A percentile compares a stretch with the other conserved stretches of the same genome.
Evolutionary conservation across 2,888 invertebrate genomes (phyloP).

Genomic region (Drosophila testacea): DNA sequence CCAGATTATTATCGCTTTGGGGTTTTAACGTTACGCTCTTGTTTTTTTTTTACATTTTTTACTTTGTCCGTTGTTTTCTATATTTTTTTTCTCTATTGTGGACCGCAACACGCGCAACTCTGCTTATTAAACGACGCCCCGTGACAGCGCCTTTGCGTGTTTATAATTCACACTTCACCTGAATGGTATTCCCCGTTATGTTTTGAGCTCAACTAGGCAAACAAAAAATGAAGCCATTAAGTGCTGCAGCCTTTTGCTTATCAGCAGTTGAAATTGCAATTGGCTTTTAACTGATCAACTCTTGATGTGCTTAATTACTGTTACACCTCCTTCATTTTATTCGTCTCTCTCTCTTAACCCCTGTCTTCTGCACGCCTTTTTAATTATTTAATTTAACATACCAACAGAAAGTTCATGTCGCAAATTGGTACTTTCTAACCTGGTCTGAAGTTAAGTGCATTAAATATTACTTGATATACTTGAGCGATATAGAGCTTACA

Average conservation of each 20-base stretch:
- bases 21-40: slow-evolving; percentile 44
- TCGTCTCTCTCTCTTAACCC: not conserved
- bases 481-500: not conserved
- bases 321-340: not conserved
- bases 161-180: slow-evolving; percentile 76
- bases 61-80: not conserved
- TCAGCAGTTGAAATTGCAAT: slow-evolving; percentile 48
- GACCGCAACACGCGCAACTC: slow-evolving; percentile 46
- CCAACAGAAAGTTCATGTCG: not conserved
- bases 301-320: slow-evolving; percentile 18
- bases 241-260: slow-evolving; percentile 45
- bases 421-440: not conserved
- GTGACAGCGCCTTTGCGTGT: slow-evolving; percentile 65
- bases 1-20: slow-evolving; percentile 68
- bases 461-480: not conserved
- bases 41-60: slow-evolving; percentile 7
- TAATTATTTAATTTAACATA: slow-evolving; percentile 15
- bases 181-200: slow-evolving; percentile 49
- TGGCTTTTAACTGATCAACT: slow-evolving; percentile 22
- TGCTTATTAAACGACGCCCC: slow-evolving; percentile 58
- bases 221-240: slow-evolving; percentile 67
- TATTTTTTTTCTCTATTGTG: slow-evolving; percentile 8
- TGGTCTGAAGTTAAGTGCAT: not conserved
- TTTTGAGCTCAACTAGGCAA: slow-evolving; percentile 19
- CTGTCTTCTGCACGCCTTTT: not conserved